These are phyloP conservation scores for Lasiommata megera DNA, from an alignment of 2,888 invertebrate genomes.

Conservation along the genomic window DNA sequence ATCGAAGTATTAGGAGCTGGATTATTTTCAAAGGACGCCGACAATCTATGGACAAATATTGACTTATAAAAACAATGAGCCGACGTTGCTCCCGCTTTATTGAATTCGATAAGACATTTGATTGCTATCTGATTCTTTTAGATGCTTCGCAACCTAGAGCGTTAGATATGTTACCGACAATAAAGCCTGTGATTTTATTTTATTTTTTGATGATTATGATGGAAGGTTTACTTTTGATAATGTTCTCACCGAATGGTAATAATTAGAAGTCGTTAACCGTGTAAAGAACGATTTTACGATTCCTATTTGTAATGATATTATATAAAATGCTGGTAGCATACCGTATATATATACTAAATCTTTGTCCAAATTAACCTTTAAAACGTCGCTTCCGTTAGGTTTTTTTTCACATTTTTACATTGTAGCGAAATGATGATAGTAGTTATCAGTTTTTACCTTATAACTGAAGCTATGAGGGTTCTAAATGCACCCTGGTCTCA, in stretches of 20 bases:
- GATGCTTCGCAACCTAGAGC: conserved; percentile 9
- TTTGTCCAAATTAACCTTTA: no score
- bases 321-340: neutral
- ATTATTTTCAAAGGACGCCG: conserved; percentile 72
- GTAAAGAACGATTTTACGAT: neutral
- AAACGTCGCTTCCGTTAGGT: no score
- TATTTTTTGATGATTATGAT: neutral
- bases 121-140: conserved; percentile 48
- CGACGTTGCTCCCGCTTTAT: conserved; percentile 47
- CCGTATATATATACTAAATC: no score
- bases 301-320: neutral
- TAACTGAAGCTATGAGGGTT: no score
- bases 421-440: no score
- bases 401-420: no score
- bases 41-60: conserved; percentile 76
- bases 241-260: conserved; percentile 2
- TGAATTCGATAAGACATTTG: conserved; percentile 55
- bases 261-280: conserved; percentile 1
- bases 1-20: conserved; percentile 56
- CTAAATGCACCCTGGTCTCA: no score
- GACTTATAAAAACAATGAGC: conserved; percentile 76
- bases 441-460: no score
- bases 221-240: conserved; percentile 1
- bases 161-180: conserved; percentile 4
- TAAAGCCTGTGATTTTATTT: neutral